These are phyloP conservation scores for Trochalopteron elliotii DNA, from an alignment of 2,113 vertebrate species.

Conservation along the genomic window DNA sequence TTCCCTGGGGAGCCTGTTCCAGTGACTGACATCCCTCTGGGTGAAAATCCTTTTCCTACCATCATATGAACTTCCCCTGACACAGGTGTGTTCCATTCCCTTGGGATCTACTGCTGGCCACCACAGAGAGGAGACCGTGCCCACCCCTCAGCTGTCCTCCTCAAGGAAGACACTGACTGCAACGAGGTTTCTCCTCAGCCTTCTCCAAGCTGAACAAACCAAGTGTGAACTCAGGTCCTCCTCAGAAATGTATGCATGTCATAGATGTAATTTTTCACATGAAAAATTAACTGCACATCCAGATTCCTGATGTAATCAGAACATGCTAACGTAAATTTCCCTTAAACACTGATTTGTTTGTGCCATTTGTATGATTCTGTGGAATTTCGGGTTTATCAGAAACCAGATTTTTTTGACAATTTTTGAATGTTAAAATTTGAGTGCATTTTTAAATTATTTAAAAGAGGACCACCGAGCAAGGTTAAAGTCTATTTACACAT, in stretches of 20 bases:
- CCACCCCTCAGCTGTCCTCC: background rate
- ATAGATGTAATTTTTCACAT: background rate
- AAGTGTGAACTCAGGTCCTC: background rate
- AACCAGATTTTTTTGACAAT: background rate
- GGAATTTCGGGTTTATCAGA: background rate
- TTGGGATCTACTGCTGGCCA: background rate
- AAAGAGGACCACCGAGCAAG: background rate
- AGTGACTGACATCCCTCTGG: fast-evolving
- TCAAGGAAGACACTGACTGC: background rate
- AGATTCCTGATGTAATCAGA: background rate
- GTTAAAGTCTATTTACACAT: background rate
- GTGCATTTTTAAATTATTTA: background rate
- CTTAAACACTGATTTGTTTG: background rate
- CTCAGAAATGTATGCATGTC: background rate
- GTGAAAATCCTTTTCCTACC: background rate
- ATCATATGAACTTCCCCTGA: background rate
- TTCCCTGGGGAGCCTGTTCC: background rate
- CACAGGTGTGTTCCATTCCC: background rate
- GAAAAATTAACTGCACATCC: background rate
- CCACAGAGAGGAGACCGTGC: background rate
- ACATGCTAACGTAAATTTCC: background rate
- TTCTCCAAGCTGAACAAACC: background rate
- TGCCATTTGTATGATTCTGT: background rate
- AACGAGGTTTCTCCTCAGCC: background rate
- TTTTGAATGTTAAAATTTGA: background rate